These are phyloP conservation scores for Oryzias celebensis DNA, from an alignment of 2,113 vertebrate genomes.

Conservation along the genomic window DNA sequence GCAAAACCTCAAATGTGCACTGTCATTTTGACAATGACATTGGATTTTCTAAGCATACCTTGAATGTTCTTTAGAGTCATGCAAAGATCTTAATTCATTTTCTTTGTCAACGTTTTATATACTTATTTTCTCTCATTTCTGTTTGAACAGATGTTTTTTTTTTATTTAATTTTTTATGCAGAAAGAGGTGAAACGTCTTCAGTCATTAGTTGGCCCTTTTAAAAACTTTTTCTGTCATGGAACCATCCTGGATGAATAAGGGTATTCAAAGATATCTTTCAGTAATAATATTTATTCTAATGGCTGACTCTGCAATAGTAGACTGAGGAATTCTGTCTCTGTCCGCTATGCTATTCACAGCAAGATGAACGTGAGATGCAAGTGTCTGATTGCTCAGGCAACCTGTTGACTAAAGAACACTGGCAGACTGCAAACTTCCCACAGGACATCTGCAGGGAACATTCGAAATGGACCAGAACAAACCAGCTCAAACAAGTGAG, in stretches of 20 bases:
- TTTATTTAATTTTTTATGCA: too few species aligned
- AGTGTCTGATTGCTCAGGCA: not conserved
- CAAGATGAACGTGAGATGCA: constrained; percentile 1
- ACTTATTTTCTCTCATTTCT: too few species aligned
- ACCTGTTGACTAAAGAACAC: constrained; percentile 36
- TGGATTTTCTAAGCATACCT: not conserved
- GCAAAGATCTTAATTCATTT: too few species aligned
- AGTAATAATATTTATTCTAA: not conserved
- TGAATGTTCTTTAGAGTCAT: too few species aligned
- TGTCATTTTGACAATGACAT: not conserved
- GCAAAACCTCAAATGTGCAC: not conserved
- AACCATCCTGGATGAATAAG: too few species aligned
- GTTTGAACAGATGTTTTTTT: too few species aligned
- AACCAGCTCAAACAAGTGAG: constrained; percentile 22
- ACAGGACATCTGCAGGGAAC: constrained; percentile 44
- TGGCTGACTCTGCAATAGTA: constrained; percentile 3
- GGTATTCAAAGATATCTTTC: not conserved
- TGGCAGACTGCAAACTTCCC: constrained; percentile 42
- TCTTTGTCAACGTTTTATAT: too few species aligned
- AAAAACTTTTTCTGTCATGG: too few species aligned
- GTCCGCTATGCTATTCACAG: constrained; percentile 1
- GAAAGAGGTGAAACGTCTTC: too few species aligned
- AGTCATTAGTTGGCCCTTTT: too few species aligned
- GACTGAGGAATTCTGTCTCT: not conserved
- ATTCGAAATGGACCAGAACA: constrained; percentile 29